Evolutionary conservation across 2,888 invertebrate genomes (phyloP).

Genomic region (Drosophila limbata): DNA sequence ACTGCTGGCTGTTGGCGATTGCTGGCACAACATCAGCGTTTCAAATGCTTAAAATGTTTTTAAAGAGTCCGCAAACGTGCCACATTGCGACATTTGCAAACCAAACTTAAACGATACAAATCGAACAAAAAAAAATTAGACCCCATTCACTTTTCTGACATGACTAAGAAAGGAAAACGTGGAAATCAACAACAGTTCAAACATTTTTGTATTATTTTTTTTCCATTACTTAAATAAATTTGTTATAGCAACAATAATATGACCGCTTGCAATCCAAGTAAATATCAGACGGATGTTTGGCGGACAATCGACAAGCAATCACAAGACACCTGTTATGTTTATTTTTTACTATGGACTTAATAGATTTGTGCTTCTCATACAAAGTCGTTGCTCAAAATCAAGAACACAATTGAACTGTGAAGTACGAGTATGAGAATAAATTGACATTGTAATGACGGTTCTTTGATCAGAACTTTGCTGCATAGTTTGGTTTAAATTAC

Average conservation of each 20-base stretch:
- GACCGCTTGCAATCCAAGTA: not conserved
- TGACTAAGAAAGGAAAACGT: slow-evolving; percentile 64
- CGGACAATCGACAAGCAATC: slow-evolving; percentile 7
- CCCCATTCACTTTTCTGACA: slow-evolving; percentile 71
- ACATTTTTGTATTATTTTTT: slow-evolving; percentile 42
- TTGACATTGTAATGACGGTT: slow-evolving; percentile 11
- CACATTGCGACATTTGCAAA: slow-evolving; percentile 76
- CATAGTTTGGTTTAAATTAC: not conserved
- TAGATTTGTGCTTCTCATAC: slow-evolving; percentile 4
- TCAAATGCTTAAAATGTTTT: slow-evolving; percentile 39
- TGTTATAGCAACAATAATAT: slow-evolving; percentile 33
- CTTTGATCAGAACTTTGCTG: not conserved
- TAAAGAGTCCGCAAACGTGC: slow-evolving; percentile 28
- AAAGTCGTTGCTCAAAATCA: slow-evolving; percentile 18
- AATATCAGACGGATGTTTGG: slow-evolving; percentile 24
- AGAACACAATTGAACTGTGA: slow-evolving; percentile 26
- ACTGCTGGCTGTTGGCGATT: slow-evolving; percentile 9
- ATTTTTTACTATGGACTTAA: slow-evolving; percentile 10
- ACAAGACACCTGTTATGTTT: slow-evolving; percentile 21
- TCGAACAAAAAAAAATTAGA: slow-evolving; percentile 12
- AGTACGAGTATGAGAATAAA: slow-evolving; percentile 21
- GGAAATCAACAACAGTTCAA: slow-evolving; percentile 59
- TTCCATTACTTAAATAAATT: slow-evolving; percentile 43
- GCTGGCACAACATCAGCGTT: slow-evolving; percentile 29
- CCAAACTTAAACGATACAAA: slow-evolving; percentile 53